Conservation (phyloP, 1,140 invertebrate species). For the Eupristina koningsbergeri region DNA sequence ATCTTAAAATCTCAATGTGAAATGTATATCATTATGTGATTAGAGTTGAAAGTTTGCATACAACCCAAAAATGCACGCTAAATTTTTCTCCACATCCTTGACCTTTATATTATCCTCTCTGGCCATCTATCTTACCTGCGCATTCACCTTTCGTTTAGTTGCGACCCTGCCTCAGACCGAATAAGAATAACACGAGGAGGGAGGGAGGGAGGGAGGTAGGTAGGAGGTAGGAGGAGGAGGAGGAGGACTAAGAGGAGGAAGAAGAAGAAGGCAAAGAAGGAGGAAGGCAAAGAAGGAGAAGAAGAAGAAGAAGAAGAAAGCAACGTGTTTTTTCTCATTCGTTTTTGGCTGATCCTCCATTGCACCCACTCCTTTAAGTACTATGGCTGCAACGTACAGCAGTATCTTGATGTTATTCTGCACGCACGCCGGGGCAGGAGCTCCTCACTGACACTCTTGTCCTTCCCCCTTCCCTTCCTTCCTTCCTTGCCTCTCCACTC, state of each 20-base stretch:
- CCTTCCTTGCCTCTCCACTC: not conserved
- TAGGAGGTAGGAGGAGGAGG: too few species aligned
- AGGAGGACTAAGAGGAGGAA: too few species aligned
- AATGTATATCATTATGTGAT: not conserved
- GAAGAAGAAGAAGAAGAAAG: conserved; percentile 47
- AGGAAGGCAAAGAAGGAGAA: conserved; percentile 48
- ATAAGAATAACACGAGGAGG: conserved; percentile 45
- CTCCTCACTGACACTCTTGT: conserved; percentile 50
- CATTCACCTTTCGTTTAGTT: conserved; percentile 25
- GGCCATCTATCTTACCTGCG: conserved; percentile 17
- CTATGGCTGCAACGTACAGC: conserved; percentile 46
- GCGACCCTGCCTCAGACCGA: conserved; percentile 23
- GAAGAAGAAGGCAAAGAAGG: conserved; percentile 46
- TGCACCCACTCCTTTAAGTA: conserved; percentile 55
- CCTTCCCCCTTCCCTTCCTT: not conserved
- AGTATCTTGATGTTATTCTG: conserved; percentile 59
- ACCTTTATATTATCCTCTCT: conserved; percentile 46
- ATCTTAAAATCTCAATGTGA: not conserved
- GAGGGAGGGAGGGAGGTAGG: too few species aligned
- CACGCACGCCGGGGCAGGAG: conserved; percentile 51
- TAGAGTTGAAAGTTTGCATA: not conserved
- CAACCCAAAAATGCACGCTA: not conserved
- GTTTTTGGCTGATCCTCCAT: conserved; percentile 39
- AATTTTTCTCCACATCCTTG: conserved; percentile 27
- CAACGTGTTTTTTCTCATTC: conserved; percentile 32